phyloP scores from a whole-genome alignment of 2,797 vertebrate species.

The Crocidura indochinensis region DNA sequence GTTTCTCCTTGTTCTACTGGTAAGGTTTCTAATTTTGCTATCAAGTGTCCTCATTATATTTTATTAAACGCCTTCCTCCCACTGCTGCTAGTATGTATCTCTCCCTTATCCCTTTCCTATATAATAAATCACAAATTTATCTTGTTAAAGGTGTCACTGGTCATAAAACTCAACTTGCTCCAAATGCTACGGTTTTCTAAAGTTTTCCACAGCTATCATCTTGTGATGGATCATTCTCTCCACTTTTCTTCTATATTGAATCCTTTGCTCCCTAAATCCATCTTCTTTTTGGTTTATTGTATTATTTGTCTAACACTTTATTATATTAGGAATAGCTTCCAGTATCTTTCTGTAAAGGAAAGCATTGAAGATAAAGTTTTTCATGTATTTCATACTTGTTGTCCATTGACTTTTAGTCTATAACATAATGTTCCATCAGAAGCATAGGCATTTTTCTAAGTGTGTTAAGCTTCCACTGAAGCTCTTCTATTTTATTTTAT shows the following conservation, averaged over 20 bases:
- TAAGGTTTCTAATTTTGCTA: neutral
- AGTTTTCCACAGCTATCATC: neutral
- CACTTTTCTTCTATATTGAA: neutral
- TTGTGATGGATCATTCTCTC: neutral
- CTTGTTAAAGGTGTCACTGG: neutral
- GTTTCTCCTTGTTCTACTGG: neutral
- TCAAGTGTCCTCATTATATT: neutral
- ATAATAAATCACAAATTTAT: constrained; percentile 5
- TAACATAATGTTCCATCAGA: neutral
- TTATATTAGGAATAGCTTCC: neutral
- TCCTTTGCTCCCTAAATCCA: neutral
- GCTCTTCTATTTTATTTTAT: neutral
- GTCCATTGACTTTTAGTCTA: neutral
- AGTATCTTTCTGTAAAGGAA: neutral
- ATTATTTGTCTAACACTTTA: neutral
- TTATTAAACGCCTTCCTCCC: neutral
- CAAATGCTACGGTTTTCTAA: neutral
- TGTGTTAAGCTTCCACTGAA: too few species aligned
- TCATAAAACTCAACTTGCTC: neutral
- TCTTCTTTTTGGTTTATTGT: constrained; percentile 5
- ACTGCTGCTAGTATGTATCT: neutral
- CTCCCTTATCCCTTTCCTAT: neutral
- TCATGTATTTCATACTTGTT: neutral
- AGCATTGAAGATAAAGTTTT: neutral
- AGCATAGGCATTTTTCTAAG: neutral